A percentile compares a stretch with the other conserved stretches of the same genome.
phyloP scores from a whole-genome alignment of 2,113 vertebrate species.

The Nycticryphes semicollaris region DNA sequence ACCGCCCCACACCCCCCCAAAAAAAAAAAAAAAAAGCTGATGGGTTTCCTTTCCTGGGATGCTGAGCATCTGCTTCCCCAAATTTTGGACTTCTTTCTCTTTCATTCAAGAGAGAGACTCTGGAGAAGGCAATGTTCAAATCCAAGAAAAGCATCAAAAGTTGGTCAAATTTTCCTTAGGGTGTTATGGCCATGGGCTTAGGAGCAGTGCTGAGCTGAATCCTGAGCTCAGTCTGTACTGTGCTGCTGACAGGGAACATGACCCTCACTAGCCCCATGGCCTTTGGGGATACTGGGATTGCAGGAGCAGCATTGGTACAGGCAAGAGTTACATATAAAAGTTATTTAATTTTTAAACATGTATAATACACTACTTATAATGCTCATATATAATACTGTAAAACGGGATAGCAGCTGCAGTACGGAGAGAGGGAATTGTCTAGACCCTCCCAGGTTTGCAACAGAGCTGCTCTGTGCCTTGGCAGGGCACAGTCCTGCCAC shows the following conservation, averaged over 20 bases:
- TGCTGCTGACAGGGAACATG: rapidly evolving
- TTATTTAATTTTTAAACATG: background rate
- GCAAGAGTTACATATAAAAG: background rate
- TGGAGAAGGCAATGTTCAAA: background rate
- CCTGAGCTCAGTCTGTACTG: background rate
- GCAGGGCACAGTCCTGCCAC: rapidly evolving
- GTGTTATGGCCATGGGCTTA: background rate
- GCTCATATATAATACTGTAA: background rate
- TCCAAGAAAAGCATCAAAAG: background rate
- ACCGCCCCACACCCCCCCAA: background rate
- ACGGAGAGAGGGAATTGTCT: background rate
- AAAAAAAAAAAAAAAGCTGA: background rate
- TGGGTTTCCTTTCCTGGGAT: background rate
- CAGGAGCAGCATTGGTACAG: background rate
- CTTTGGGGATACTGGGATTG: background rate
- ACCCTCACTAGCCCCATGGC: rapidly evolving
- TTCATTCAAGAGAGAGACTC: background rate
- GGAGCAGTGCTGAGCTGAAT: background rate
- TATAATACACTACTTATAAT: background rate
- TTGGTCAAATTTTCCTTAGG: background rate
- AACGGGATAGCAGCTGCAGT: background rate
- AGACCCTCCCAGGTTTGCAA: rapidly evolving
- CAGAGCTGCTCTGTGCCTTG: background rate
- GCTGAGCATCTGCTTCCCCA: background rate
- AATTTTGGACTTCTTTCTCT: background rate